Evolutionary conservation across 1,140 invertebrate species (phyloP).

Genomic region (Aphelenchoides avenae): DNA sequence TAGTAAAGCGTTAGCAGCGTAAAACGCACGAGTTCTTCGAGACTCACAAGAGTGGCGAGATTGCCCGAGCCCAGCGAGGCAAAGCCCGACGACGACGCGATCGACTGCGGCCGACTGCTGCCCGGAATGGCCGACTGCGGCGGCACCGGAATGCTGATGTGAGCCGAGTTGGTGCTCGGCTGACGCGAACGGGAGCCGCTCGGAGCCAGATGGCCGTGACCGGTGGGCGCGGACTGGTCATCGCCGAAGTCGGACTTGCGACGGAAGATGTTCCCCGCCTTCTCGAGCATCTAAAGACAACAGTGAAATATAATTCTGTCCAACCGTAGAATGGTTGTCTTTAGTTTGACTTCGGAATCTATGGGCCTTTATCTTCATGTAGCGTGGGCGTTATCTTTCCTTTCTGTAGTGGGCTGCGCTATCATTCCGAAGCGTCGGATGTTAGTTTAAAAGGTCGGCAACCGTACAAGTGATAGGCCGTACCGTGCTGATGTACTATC

Average conservation of each 20-base stretch:
- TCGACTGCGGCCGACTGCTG: slow-evolving; percentile 21
- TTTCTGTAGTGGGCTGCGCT: too few relatives aligned
- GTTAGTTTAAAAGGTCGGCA: too few relatives aligned
- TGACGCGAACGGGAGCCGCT: neutral
- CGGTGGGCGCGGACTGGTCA: slow-evolving; percentile 8
- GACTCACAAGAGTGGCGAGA: slow-evolving; percentile 20
- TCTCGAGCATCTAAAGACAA: neutral
- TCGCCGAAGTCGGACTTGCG: slow-evolving; percentile 2
- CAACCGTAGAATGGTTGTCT: too few relatives aligned
- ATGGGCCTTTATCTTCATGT: too few relatives aligned
- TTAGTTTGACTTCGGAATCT: too few relatives aligned
- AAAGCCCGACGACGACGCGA: slow-evolving; percentile 42
- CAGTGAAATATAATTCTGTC: too few relatives aligned
- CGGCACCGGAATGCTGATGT: neutral
- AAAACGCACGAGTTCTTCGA: too few relatives aligned
- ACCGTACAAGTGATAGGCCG: too few relatives aligned
- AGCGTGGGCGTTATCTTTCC: too few relatives aligned
- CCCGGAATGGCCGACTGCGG: neutral
- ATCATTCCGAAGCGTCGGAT: too few relatives aligned
- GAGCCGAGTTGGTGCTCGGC: neutral
- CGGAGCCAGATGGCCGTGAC: slow-evolving; percentile 3
- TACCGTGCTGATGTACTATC: too few relatives aligned
- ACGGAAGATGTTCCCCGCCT: neutral
- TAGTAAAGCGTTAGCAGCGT: too few relatives aligned
- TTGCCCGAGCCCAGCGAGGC: slow-evolving; percentile 29